A percentile compares a stretch with the other conserved stretches of the same genome.
phyloP scores from a whole-genome alignment of 2,797 vertebrate species.

The Mastacembelus armatus region DNA sequence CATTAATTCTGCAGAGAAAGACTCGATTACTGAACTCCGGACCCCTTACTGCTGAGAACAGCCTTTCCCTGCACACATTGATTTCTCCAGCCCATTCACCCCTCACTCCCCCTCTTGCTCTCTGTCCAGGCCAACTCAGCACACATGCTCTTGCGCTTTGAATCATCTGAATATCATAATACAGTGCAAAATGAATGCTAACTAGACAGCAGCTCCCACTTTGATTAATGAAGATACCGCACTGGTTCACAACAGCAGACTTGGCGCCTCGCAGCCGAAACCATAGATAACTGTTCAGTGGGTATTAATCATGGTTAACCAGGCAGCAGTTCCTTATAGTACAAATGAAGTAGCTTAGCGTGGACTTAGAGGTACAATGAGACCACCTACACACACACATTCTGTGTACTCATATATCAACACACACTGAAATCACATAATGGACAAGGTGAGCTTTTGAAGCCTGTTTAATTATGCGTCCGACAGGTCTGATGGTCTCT shows the following conservation, averaged over 20 bases:
- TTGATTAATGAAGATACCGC: slow-evolving; percentile 78
- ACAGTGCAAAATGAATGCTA: slow-evolving; percentile 75
- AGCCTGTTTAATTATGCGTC: slow-evolving; percentile 35
- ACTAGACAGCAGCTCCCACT: slow-evolving; percentile 69
- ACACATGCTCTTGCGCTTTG: slow-evolving; percentile 46
- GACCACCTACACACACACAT: slow-evolving; percentile 23
- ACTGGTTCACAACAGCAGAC: slow-evolving; percentile 67
- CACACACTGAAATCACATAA: slow-evolving; percentile 10
- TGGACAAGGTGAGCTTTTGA: slow-evolving; percentile 55
- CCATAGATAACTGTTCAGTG: slow-evolving; percentile 66
- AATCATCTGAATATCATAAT: slow-evolving; percentile 79
- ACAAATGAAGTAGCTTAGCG: slow-evolving; percentile 58
- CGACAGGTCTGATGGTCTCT: background rate
- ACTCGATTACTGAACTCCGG: slow-evolving; percentile 67
- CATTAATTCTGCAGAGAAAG: slow-evolving; percentile 73
- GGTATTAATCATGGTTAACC: slow-evolving; percentile 76
- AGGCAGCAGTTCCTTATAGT: slow-evolving; percentile 49
- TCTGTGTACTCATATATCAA: slow-evolving; percentile 1
- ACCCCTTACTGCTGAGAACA: slow-evolving; percentile 74
- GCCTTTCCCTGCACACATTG: slow-evolving; percentile 67
- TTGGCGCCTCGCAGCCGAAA: slow-evolving; percentile 44
- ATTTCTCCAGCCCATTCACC: slow-evolving; percentile 55
- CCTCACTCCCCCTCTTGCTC: background rate
- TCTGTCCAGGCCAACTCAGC: slow-evolving; percentile 43
- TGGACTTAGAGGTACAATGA: slow-evolving; percentile 50